Evolutionary conservation across 2,113 vertebrate species (phyloP), one percentile per base, ranked within the genome.

Genomic region (Labeo catla): DNA sequence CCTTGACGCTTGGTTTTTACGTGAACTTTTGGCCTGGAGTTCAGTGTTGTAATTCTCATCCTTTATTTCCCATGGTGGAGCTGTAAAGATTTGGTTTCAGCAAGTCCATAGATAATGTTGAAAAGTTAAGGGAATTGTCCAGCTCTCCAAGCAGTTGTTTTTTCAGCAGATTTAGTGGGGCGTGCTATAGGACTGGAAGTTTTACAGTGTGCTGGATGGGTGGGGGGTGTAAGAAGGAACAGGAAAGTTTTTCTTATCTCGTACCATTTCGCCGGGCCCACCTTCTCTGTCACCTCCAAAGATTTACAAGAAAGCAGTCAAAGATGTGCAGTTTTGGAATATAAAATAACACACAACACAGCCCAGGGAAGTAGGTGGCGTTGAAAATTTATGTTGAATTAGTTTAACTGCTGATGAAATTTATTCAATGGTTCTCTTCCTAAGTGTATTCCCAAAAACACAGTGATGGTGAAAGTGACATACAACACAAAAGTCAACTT

Each of bases 1-100:
- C 12, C 16, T 28, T 81, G 39, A 65, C 43, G 16, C 11, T 50
- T 85, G 19, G 19, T 68, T 85, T 49, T 84, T 45, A 23, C 21
- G 2, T 66, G 59, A 80, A 73, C 50, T 81, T 47, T 39, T 80
- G 16, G 43, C 79, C 61, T 66, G 2, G 43, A 28, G 61, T 66
- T 66, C 54, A 63, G 21, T 45, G 19, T 49, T 83, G 49, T 13
- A 72, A 54, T 50, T 78, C 50, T 34, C 6, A 45, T 50, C 47
- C 23, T 36, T 68, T 50, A 66, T 47, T 68, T 82, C 63, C 45
- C 80, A 36, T 82, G 80, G 63, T 83, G 80, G 61, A 19, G 65
- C 11, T 72, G 47, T 15, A 39, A 68, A 49, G 65, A 57, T 72
- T 52, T 72, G 47, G 28, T 83, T 83, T 72, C 61, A 81, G 15